A percentile compares a stretch with the other conserved stretches of the same genome.
Evolutionary conservation across 2,797 vertebrate species (phyloP).

Genomic region (Cottoperca gobio): DNA sequence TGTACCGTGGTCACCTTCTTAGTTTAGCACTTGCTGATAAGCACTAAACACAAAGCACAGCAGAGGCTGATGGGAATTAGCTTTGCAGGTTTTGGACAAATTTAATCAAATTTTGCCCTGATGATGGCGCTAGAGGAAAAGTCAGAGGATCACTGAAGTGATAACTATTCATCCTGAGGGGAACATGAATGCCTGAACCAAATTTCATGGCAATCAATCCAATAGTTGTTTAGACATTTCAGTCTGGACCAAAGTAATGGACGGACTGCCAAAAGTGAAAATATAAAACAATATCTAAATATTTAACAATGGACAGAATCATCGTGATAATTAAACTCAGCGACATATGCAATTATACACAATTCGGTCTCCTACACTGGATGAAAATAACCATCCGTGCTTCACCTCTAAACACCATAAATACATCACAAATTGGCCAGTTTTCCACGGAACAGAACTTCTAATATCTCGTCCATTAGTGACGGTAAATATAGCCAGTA

Average conservation of each 20-base stretch:
- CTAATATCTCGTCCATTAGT: slow-evolving; percentile 45
- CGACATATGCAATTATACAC: background rate
- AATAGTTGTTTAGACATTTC: no score
- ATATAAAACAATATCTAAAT: background rate
- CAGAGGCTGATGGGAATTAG: no score
- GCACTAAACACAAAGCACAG: background rate
- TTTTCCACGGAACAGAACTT: slow-evolving; percentile 42
- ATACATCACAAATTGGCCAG: slow-evolving; percentile 32
- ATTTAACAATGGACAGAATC: background rate
- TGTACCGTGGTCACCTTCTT: background rate
- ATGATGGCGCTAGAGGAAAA: background rate
- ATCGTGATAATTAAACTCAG: background rate
- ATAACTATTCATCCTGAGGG: no score
- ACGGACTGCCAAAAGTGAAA: background rate
- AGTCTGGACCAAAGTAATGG: background rate
- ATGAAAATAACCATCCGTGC: background rate
- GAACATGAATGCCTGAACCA: no score
- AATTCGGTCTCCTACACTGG: background rate
- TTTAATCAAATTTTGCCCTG: background rate
- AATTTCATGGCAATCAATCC: no score
- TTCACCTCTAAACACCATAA: slow-evolving; percentile 15
- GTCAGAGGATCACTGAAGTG: no score
- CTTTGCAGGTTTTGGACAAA: no score
- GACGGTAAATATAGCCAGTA: slow-evolving; percentile 52
- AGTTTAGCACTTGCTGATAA: background rate